Base-by-base conservation (phyloP, 2,888 invertebrate species). In the Phengaris arion region DNA sequence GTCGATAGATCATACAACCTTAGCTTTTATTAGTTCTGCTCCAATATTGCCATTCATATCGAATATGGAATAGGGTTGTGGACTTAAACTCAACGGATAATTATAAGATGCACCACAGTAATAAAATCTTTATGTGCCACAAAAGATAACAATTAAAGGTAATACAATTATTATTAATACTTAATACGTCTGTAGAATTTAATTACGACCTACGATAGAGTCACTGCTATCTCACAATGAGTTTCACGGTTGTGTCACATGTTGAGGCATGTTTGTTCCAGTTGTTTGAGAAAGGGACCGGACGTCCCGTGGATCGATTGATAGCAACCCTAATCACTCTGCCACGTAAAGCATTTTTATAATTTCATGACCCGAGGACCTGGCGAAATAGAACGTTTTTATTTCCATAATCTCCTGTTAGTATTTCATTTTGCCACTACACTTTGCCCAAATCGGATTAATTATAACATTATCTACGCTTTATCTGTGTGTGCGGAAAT, bases 261-360 rank as follows among this genome's bases (percentile, higher is more conserved):
- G 35, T 54, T 35, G 52, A 9, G 13, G 2, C 13, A n/a, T 54
- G 45, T 72, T 54, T 12, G 35, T 72, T 35, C 4, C 13, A 52
- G 48, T 48, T 72, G 8, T 35, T 15, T 8, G 72, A 72, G 7
- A 70, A 51, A 22, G 70, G 72, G 6, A 72, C 54, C 51, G 72
- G 6, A 72, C 54, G 54, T 35, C 22, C 72, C 54, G 35, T 22
- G 35, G 35, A 35, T 72, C 72, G 35, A 72, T 72, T 54, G 22
- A 52, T 72, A 35, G 52, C 35, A 72, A 70, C 72, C 54, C 72
- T 54, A 72, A 72, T 72, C 72, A 72, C 72, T 15, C 12, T 52
- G 13, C 52, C 72, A 35, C 54, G 13, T 54, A 54, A 48, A 54
- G 52, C 54, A 72, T 13, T 54, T 35, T 54, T 54, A 52, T 70